Percentiles rank a stretch among this genome's conserved stretches.
These are phyloP conservation scores for Lepidocyrtinus sp. DNA, from an alignment of 2,888 invertebrate genomes.

Conservation along the genomic window DNA sequence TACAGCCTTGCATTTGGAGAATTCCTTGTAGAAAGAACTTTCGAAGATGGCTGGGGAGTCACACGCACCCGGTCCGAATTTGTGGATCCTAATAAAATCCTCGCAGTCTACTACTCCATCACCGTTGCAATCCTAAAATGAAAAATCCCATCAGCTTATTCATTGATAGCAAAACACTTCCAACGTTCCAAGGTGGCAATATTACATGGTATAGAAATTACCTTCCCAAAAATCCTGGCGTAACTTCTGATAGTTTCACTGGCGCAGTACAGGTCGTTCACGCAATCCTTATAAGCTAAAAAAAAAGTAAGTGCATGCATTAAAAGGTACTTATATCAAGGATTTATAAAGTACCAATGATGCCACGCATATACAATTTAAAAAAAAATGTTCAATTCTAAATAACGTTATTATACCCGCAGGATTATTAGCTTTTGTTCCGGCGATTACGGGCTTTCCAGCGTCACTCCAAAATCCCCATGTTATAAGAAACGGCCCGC, in stretches of 20 bases:
- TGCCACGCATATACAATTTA: too few species aligned
- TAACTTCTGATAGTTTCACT: conserved; percentile 71
- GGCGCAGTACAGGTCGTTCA: conserved; percentile 71
- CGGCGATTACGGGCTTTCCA: conserved; percentile 52
- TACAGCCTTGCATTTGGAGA: conserved; percentile 52
- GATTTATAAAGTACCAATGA: too few species aligned
- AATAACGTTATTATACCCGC: conserved; percentile 14
- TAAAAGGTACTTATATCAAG: too few species aligned
- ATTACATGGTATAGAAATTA: conserved; percentile 30
- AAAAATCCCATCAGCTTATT: background rate
- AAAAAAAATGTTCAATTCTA: background rate
- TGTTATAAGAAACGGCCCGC: conserved; percentile 71
- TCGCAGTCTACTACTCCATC: conserved; percentile 65
- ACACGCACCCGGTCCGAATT: conserved; percentile 59
- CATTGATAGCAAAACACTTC: background rate
- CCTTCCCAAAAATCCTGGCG: conserved; percentile 70
- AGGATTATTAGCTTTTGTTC: conserved; percentile 37
- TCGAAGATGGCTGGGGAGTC: conserved; percentile 21
- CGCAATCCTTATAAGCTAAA: conserved; percentile 71
- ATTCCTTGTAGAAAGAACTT: conserved; percentile 59
- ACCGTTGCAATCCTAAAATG: conserved; percentile 67
- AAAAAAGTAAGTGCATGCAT: conserved; percentile 4
- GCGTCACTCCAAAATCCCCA: conserved; percentile 72
- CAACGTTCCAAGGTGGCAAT: too few species aligned
- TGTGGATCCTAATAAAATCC: conserved; percentile 66